Percentiles rank a stretch among this genome's conserved stretches.
These are phyloP conservation scores for Alethe diademata DNA, from an alignment of 2,113 vertebrate genomes.

Conservation along the genomic window DNA sequence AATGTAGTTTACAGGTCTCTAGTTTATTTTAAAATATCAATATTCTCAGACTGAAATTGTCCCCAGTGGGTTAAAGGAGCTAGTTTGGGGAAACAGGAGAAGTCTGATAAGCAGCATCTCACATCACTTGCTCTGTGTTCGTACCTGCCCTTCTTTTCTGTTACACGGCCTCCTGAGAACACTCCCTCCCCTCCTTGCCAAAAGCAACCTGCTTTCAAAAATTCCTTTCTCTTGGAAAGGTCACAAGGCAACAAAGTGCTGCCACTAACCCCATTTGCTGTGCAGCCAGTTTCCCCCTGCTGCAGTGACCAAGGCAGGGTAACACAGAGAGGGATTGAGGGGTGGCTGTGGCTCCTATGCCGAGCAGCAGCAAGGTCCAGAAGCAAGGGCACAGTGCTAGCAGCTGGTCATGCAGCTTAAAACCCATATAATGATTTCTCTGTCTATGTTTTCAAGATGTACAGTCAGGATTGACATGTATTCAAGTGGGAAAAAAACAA, in stretches of 20 bases:
- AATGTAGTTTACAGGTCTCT: not conserved
- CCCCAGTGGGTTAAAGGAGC: not conserved
- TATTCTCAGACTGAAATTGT: not conserved
- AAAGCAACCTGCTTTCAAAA: not conserved
- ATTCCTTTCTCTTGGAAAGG: not conserved
- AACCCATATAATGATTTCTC: not conserved
- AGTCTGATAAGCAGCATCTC: not conserved
- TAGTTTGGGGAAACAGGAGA: not conserved
- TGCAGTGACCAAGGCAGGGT: not conserved
- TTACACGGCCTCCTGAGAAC: fast-evolving
- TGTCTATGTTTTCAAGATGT: not conserved
- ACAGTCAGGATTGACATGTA: not conserved
- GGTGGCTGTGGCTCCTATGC: not conserved
- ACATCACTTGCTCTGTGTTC: fast-evolving
- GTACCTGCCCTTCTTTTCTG: not conserved
- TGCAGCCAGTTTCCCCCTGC: not conserved
- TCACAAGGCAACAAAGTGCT: not conserved
- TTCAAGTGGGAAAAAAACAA: not conserved
- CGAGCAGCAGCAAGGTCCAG: not conserved
- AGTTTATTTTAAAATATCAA: not conserved
- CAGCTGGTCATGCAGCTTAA: not conserved
- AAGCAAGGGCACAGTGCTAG: not conserved
- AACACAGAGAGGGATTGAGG: fast-evolving
- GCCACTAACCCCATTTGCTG: not conserved
- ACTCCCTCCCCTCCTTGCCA: not conserved